These are phyloP conservation scores for Acinonyx jubatus DNA, from an alignment of 2,113 vertebrate genomes.

Conservation along the genomic window DNA sequence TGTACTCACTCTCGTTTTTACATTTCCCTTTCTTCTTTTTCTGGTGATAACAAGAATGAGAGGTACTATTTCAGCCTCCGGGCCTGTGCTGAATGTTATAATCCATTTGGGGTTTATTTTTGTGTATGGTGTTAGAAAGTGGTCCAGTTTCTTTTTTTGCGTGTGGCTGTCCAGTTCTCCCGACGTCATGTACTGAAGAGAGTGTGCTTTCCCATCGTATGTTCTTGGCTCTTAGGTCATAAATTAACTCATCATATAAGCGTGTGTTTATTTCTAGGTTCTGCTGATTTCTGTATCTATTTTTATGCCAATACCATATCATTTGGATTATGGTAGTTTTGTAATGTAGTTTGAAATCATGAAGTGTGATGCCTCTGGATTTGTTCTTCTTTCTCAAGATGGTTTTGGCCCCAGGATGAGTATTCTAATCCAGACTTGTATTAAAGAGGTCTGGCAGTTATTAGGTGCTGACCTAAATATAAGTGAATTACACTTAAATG, in stretches of 20 bases:
- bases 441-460: not conserved
- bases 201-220: not conserved
- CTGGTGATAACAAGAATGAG: not conserved
- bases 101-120: not conserved
- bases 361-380: not conserved
- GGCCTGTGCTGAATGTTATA: not conserved
- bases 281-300: not conserved
- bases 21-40: not conserved
- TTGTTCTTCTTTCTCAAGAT: not conserved
- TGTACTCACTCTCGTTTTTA: not conserved
- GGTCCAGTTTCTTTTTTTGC: not conserved
- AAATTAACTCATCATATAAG: not conserved
- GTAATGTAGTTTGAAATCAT: not conserved
- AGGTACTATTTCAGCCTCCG: not conserved
- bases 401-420: not conserved
- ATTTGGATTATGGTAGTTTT: not conserved
- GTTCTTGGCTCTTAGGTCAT: not conserved
- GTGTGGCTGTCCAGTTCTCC: not conserved
- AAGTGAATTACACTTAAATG: not conserved
- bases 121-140: not conserved
- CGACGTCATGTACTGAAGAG: not conserved
- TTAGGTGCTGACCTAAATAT: not conserved
- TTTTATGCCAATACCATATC: not conserved
- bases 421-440: not conserved
- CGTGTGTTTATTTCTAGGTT: not conserved